These are phyloP conservation scores for Pseudococcus longispinus DNA, from an alignment of 2,888 invertebrate species.

Conservation along the genomic window DNA sequence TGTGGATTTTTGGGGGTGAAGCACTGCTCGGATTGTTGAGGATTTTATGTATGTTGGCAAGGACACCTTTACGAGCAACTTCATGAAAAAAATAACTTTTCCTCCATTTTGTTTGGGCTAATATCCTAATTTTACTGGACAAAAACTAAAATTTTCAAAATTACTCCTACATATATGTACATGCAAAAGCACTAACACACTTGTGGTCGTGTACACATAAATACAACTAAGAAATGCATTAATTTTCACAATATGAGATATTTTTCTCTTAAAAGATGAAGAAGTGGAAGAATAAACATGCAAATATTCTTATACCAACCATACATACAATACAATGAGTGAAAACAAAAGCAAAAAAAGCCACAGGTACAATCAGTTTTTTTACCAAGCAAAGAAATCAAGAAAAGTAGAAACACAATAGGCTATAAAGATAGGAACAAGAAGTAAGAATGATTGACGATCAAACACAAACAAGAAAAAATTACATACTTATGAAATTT, in stretches of 20 bases:
- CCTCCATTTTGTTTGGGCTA: no score
- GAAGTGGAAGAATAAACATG: neutral
- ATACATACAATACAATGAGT: neutral
- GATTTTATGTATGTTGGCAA: no score
- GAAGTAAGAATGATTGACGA: neutral
- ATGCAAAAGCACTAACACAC: neutral
- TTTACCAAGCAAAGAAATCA: neutral
- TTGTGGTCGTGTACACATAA: neutral
- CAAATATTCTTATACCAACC: neutral
- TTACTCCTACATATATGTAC: no score
- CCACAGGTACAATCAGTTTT: neutral
- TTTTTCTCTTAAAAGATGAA: neutral
- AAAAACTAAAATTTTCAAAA: no score
- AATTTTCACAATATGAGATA: neutral
- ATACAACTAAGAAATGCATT: neutral
- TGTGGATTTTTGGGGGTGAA: no score
- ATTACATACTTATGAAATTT: constrained; percentile 1
- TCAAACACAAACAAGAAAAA: neutral
- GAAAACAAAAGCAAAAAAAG: neutral
- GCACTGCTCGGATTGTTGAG: no score
- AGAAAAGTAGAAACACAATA: neutral
- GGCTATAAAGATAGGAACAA: neutral
- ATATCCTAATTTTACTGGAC: no score
- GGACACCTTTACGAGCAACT: no score
- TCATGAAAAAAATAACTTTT: no score